Conservation (phyloP, 1,140 invertebrate species). For the Dinoponera quadriceps region DNA sequence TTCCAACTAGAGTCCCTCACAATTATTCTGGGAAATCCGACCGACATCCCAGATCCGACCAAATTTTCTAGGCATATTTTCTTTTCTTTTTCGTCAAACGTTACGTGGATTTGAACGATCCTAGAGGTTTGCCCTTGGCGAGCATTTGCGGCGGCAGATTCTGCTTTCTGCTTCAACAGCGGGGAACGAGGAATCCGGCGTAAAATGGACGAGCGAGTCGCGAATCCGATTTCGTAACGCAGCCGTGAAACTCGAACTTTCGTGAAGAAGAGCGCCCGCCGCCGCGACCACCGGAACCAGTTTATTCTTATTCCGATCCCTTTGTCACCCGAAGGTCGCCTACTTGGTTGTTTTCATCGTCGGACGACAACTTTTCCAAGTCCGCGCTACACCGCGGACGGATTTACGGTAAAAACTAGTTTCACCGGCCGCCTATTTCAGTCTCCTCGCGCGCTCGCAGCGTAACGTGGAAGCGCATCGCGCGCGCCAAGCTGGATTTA, state of each 20-base stretch:
- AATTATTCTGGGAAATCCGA: too few species aligned
- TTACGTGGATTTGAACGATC: too few species aligned
- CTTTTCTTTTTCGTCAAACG: too few species aligned
- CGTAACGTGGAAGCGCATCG: conserved; percentile 68
- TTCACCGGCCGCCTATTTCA: conserved; percentile 79
- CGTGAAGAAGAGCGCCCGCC: not conserved
- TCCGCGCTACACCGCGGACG: conserved; percentile 61
- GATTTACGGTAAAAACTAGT: conserved; percentile 83
- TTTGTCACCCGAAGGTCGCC: conserved; percentile 71
- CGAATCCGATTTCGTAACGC: conserved; percentile 20
- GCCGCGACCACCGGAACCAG: conserved; percentile 8
- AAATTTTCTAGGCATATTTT: too few species aligned
- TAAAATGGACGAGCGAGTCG: conserved; percentile 7
- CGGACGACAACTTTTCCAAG: conserved; percentile 65
- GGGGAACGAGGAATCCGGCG: not conserved
- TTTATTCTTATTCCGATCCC: conserved; percentile 61
- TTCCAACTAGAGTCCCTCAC: too few species aligned
- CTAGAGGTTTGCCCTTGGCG: too few species aligned
- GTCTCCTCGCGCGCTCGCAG: conserved; percentile 65
- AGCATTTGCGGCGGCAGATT: too few species aligned
- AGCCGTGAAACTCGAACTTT: conserved; percentile 7
- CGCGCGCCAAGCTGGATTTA: conserved; percentile 45
- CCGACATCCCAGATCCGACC: too few species aligned
- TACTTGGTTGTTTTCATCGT: conserved; percentile 58
- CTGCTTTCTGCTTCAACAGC: not conserved